These are phyloP conservation scores for Axea sp. DNA, from an alignment of 2,888 invertebrate genomes.

Conservation along the genomic window DNA sequence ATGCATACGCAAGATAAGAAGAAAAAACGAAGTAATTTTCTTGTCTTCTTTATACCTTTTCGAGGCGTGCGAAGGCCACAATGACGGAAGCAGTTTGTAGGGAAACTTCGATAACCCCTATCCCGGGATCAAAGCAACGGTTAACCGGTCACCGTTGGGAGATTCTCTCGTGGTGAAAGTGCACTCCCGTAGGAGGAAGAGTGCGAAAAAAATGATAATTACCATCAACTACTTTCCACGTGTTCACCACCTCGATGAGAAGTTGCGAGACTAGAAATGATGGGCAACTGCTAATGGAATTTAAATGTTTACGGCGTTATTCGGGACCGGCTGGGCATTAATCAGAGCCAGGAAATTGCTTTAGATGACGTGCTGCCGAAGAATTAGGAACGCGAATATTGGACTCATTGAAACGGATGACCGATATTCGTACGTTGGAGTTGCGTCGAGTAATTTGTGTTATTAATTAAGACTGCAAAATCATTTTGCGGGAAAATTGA, in stretches of 20 bases:
- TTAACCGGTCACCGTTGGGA: conserved; percentile 47
- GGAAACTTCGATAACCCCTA: conserved; percentile 49
- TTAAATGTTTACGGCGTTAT: conserved; percentile 54
- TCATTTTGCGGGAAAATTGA: conserved; percentile 13
- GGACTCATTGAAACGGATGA: conserved; percentile 49
- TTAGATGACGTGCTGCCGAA: conserved; percentile 49
- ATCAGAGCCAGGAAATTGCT: conserved; percentile 57
- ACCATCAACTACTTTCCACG: conserved; percentile 49
- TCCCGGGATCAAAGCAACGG: conserved; percentile 32
- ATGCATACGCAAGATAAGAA: conserved; percentile 4
- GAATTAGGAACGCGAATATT: conserved; percentile 39
- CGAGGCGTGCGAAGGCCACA: conserved; percentile 30
- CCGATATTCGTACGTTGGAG: conserved; percentile 33
- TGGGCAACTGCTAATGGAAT: conserved; percentile 55
- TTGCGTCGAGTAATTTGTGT: conserved; percentile 9
- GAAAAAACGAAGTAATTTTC: conserved; percentile 40
- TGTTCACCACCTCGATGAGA: conserved; percentile 38
- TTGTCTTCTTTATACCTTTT: conserved; percentile 45
- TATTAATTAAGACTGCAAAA: conserved; percentile 38
- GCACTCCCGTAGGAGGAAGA: conserved; percentile 44
- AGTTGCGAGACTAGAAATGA: conserved; percentile 55
- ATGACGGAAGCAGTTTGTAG: conserved; percentile 52
- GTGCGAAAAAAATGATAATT: conserved; percentile 55
- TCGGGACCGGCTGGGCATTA: conserved; percentile 39
- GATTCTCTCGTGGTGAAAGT: conserved; percentile 40